Evolutionary conservation across 2,888 invertebrate species (phyloP).

Genomic region (Sphaerophoria taeniata): DNA sequence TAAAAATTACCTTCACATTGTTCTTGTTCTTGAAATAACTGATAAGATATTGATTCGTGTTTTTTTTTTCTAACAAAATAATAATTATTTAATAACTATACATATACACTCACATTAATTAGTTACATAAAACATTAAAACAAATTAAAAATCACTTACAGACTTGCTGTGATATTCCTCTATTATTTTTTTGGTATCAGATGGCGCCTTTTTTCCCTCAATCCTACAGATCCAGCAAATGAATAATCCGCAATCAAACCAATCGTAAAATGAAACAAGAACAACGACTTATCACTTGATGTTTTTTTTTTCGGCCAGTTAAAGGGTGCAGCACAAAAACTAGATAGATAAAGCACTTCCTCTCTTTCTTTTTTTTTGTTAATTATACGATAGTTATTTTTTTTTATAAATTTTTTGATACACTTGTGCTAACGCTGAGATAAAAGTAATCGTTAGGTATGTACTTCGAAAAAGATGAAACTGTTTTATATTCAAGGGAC

Average conservation of each 20-base stretch:
- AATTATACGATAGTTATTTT: slow-evolving; percentile 43
- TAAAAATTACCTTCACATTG: too few species aligned
- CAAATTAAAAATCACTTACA: not conserved
- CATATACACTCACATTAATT: too few species aligned
- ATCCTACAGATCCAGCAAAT: slow-evolving; percentile 27
- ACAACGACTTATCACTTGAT: slow-evolving; percentile 58
- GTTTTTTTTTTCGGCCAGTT: slow-evolving; percentile 41
- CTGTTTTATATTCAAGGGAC: slow-evolving; percentile 1
- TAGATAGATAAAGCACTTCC: slow-evolving; percentile 73
- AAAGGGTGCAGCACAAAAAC: slow-evolving; percentile 42
- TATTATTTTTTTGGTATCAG: slow-evolving; percentile 17
- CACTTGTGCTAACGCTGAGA: slow-evolving; percentile 35
- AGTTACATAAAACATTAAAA: not conserved
- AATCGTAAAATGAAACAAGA: slow-evolving; percentile 17
- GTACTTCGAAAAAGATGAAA: not conserved
- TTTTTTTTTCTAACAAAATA: too few species aligned
- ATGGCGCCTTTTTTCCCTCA: slow-evolving; percentile 36
- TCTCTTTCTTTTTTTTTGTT: slow-evolving; percentile 40
- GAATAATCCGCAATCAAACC: slow-evolving; percentile 38
- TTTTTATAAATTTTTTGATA: slow-evolving; percentile 30
- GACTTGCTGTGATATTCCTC: slow-evolving; percentile 45
- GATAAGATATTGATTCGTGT: too few species aligned
- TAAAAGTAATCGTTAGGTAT: not conserved
- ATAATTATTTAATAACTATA: too few species aligned
- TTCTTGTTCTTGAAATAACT: too few species aligned